A percentile compares a stretch with the other conserved stretches of the same genome.
These are phyloP conservation scores for Carapus acus DNA, from an alignment of 2,797 vertebrate genomes.

Conservation along the genomic window DNA sequence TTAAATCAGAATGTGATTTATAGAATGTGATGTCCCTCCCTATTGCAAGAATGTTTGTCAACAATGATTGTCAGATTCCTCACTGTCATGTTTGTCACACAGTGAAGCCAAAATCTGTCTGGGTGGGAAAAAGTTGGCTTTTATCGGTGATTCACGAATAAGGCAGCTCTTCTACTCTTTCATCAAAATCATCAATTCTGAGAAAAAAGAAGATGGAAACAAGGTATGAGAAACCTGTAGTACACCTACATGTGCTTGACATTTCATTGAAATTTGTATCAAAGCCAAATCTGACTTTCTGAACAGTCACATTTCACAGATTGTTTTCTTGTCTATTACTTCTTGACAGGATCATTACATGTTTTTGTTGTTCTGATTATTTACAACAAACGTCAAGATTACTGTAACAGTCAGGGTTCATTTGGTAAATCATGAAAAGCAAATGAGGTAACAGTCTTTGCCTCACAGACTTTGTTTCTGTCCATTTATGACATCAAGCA, in stretches of 20 bases:
- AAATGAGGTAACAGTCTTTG: constrained; percentile 6
- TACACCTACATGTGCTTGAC: no score
- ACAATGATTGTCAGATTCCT: constrained; percentile 3
- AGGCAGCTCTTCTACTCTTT: constrained; percentile 93
- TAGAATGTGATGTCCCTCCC: background rate
- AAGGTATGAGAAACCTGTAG: constrained; percentile 74
- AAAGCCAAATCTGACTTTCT: no score
- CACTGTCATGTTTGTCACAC: constrained; percentile 46
- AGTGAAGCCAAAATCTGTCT: constrained; percentile 95
- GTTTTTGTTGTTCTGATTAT: no score
- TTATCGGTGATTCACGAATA: constrained; percentile 95
- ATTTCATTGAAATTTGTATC: no score
- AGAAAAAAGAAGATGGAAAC: constrained; percentile 81
- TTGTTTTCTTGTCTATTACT: no score
- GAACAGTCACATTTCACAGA: no score
- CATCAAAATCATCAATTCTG: constrained; percentile 84
- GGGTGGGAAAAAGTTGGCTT: constrained; percentile 80
- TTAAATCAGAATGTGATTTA: background rate
- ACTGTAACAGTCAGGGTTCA: no score
- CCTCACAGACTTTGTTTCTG: constrained; percentile 34
- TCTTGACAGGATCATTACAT: no score
- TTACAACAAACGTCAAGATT: no score
- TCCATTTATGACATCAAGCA: constrained; percentile 74
- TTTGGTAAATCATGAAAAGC: constrained; percentile 10
- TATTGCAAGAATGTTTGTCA: constrained; percentile 8